Evolutionary conservation across 2,797 vertebrate genomes (phyloP), one percentile per base, ranked within the genome.

Genomic region (Pteronotus mesoamericanus): DNA sequence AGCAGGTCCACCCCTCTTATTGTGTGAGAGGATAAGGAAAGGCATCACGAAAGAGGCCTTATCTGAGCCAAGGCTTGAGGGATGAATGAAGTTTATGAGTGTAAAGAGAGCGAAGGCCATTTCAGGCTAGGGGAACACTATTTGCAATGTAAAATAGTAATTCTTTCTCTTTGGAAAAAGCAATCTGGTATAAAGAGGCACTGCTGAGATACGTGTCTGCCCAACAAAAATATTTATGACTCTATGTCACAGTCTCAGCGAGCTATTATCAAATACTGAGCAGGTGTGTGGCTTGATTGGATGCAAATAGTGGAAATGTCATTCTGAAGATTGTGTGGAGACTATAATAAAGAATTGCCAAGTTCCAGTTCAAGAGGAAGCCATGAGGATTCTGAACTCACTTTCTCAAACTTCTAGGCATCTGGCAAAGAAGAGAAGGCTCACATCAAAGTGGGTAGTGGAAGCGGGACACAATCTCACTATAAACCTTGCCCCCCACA

Each of bases 401-500:
- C 14, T 11, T 22, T 46, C 32, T 57, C 48, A 51, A 2, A n/a
- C 29, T 66, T 39, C 14, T 55, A 24, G 6, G 59, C n/a, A 39
- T 48, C n/a, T 18, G 18, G 4, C 32, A 7, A 48, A 39, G 8
- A 11, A 51, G 46, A 48, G n/a, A 12, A 59, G 29, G 4, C 21
- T 42, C 39, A 1, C 12, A 6, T 16, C 7, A 74, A 39, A 66
- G 21, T 46, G 57, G 29, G 26, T 16, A n/a, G 21, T 26, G 29
- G 10, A 48, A 18, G 9, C 21, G 9, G 4, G 37, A 14, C n/a
- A 42, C 37, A 9, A 16, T 46, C 5, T 18, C 6, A 2, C 24
- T 21, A 15, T 1, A 12, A 6, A n/a, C 48, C 3, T 3, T 15
- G 2, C 2, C 64, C 19, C 16, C 16, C 0, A 0, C 1, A 7